These are phyloP conservation scores for Drosophila meridionalis DNA, from an alignment of 2,888 invertebrate species.

Conservation along the genomic window DNA sequence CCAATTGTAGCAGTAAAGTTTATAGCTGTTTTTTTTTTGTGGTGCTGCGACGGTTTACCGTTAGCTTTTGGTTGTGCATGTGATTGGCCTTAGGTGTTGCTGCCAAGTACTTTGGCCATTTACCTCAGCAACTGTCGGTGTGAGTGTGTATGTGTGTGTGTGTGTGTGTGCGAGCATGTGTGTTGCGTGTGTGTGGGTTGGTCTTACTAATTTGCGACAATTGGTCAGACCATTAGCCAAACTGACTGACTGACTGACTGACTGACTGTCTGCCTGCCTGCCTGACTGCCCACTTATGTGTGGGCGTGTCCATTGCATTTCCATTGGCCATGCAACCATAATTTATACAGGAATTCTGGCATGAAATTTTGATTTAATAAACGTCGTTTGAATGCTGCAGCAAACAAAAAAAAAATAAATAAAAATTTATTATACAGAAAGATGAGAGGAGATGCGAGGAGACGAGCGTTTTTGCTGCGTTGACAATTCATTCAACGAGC, in stretches of 20 bases:
- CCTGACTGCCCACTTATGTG: slow-evolving; percentile 31
- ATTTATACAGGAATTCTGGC: slow-evolving; percentile 69
- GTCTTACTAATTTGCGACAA: slow-evolving; percentile 78
- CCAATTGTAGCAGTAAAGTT: slow-evolving; percentile 81
- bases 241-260: slow-evolving; percentile 21
- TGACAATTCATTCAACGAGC: slow-evolving; percentile 42
- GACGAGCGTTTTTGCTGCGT: slow-evolving; percentile 9
- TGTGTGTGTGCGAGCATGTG: slow-evolving; percentile 8
- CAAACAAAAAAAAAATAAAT: not conserved
- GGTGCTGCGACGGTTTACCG: slow-evolving; percentile 52
- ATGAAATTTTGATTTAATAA: slow-evolving; percentile 59
- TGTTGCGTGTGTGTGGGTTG: slow-evolving; percentile 45
- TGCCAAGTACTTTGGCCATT: slow-evolving; percentile 55
- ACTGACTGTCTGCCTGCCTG: slow-evolving; percentile 24
- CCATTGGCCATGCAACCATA: slow-evolving; percentile 40
- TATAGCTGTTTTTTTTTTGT: slow-evolving; percentile 58
- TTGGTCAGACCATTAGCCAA: slow-evolving; percentile 70
- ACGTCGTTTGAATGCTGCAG: slow-evolving; percentile 14
- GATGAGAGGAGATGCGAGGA: not conserved
- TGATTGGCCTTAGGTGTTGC: slow-evolving; percentile 76
- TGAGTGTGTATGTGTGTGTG: not conserved
- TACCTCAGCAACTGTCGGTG: slow-evolving; percentile 15
- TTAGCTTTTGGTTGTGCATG: slow-evolving; percentile 64
- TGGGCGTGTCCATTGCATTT: slow-evolving; percentile 62
- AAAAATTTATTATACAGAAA: not conserved